Conservation (phyloP, 2,113 vertebrate genomes). For the Baryphthengus martii region DNA sequence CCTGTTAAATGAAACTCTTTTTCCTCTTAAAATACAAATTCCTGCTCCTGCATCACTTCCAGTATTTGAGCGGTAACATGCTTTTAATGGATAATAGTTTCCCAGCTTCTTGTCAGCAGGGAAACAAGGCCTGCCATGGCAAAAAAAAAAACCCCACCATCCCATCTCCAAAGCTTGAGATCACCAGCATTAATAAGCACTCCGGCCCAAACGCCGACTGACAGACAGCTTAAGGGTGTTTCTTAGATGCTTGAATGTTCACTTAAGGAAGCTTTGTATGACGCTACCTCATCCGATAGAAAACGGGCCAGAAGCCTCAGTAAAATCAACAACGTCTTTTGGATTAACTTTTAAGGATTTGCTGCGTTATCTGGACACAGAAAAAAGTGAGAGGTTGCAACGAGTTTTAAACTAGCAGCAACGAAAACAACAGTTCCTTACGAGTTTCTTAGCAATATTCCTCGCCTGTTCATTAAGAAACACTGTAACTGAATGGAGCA, state of each 20-base stretch:
- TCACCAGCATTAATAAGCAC: constrained; percentile 55
- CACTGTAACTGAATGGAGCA: constrained; percentile 78
- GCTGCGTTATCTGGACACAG: constrained; percentile 76
- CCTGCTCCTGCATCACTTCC: constrained; percentile 57
- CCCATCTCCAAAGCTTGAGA: constrained; percentile 68
- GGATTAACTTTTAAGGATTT: constrained; percentile 66
- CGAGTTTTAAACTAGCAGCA: constrained; percentile 80
- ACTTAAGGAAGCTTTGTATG: constrained; percentile 62
- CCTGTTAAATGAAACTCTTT: constrained; percentile 43
- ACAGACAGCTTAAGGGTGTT: constrained; percentile 46
- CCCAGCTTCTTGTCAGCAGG: constrained; percentile 63
- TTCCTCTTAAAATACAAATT: constrained; percentile 54
- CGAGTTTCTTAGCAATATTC: constrained; percentile 75
- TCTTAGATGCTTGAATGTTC: constrained; percentile 54
- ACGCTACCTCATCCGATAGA: constrained; percentile 70
- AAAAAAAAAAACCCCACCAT: neutral
- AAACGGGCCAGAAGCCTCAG: constrained; percentile 68
- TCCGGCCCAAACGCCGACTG: neutral
- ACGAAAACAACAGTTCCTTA: constrained; percentile 71
- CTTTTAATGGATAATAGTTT: constrained; percentile 45
- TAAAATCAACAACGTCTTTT: constrained; percentile 69
- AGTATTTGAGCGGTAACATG: constrained; percentile 64
- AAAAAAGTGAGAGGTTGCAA: constrained; percentile 76
- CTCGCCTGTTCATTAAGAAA: constrained; percentile 76
- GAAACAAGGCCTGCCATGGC: constrained; percentile 67